Conservation (phyloP, 2,797 vertebrate genomes). For the Ceryle rudis region DNA sequence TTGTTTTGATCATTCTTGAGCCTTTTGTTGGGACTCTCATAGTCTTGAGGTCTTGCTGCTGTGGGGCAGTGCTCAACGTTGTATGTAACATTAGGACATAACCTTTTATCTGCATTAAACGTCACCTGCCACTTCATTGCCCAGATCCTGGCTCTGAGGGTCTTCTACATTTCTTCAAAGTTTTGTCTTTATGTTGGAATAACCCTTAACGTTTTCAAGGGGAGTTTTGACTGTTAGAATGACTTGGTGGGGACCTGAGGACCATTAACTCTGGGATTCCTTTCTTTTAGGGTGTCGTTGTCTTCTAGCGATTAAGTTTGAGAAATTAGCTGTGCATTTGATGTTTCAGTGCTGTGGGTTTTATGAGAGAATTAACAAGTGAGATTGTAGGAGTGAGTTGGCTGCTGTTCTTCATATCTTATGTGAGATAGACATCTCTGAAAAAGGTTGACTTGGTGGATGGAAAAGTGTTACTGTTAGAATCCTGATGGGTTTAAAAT, state of each 20-base stretch:
- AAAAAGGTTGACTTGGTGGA: background rate
- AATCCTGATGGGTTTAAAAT: background rate
- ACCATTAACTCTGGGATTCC: background rate
- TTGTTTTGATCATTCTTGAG: background rate
- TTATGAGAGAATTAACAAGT: background rate
- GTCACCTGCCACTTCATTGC: background rate
- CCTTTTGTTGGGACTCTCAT: background rate
- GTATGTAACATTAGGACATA: rapidly evolving
- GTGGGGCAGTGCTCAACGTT: rapidly evolving
- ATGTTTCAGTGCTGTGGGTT: background rate
- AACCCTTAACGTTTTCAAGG: background rate
- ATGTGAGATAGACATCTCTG: background rate
- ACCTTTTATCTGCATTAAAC: background rate
- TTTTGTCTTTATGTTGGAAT: background rate
- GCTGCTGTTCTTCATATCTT: background rate
- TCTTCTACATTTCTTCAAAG: background rate
- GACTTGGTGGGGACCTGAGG: background rate
- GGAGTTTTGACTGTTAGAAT: background rate
- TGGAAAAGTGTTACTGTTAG: background rate
- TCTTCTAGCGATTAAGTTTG: background rate
- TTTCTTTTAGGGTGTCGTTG: background rate
- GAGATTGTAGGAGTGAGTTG: rapidly evolving
- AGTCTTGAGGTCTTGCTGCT: background rate
- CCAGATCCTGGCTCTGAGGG: background rate
- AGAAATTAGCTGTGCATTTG: background rate